Conservation (phyloP, 2,888 invertebrate genomes). For the Oxyteleia sp. region DNA sequence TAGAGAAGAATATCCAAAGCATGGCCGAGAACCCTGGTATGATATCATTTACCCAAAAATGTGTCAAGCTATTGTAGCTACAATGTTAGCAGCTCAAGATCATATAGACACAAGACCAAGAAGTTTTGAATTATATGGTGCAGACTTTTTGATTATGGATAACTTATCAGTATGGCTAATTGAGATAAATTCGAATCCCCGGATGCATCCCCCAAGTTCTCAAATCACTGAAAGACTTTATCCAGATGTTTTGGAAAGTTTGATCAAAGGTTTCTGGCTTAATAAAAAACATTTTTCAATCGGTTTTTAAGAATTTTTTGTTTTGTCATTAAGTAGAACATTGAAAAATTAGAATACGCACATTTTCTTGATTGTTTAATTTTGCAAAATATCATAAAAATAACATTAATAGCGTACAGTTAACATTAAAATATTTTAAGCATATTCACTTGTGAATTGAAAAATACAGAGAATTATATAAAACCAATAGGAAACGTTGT, state of each 20-base stretch:
- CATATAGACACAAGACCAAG: conserved; percentile 91
- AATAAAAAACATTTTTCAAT: too few species aligned
- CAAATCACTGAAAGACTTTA: conserved; percentile 94
- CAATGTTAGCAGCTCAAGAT: conserved; percentile 93
- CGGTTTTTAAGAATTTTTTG: too few species aligned
- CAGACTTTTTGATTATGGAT: conserved; percentile 96
- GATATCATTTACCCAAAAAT: conserved; percentile 94
- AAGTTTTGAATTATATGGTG: conserved; percentile 95
- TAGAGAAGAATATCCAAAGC: conserved; percentile 88
- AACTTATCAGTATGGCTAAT: conserved; percentile 96
- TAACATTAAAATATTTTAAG: too few species aligned
- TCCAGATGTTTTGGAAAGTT: conserved; percentile 93
- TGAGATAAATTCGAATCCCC: conserved; percentile 97
- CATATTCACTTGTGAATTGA: too few species aligned
- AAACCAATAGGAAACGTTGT: too few species aligned
- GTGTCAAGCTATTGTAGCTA: conserved; percentile 94
- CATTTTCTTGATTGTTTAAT: too few species aligned
- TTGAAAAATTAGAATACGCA: too few species aligned
- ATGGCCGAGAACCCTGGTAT: conserved; percentile 89
- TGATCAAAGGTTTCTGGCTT: conserved; percentile 92
- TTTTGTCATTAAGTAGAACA: too few species aligned
- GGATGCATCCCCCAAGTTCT: conserved; percentile 93
- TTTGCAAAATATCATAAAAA: too few species aligned
- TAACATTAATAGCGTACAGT: too few species aligned
- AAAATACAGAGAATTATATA: too few species aligned